Percentiles rank a stretch among this genome's conserved stretches.
Conservation (phyloP, 2,113 vertebrate species). For the Tonatia bakeri region DNA sequence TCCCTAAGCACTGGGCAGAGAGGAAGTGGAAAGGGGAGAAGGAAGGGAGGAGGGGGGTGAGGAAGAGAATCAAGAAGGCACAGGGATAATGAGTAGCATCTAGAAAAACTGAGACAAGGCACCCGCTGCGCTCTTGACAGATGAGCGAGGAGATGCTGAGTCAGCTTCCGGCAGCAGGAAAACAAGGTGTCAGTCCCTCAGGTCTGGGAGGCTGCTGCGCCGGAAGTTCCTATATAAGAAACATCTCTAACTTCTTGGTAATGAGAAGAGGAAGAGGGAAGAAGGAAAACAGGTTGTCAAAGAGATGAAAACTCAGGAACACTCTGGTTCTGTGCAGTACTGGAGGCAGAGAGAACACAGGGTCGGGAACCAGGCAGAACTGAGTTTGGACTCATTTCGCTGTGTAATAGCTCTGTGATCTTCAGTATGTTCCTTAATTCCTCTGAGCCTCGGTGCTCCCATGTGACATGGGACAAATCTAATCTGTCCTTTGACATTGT, state of each 20-base stretch:
- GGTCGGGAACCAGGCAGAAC: not conserved
- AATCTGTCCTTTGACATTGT: not conserved
- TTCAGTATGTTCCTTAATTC: not conserved
- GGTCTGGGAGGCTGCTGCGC: not conserved
- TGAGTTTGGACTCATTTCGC: not conserved
- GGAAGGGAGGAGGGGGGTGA: not conserved
- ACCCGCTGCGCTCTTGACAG: not conserved
- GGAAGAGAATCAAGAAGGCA: not conserved
- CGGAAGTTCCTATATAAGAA: not conserved
- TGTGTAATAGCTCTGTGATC: accelerated
- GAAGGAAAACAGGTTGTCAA: not conserved
- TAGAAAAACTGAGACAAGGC: not conserved
- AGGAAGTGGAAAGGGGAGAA: not conserved
- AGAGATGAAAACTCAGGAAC: not conserved
- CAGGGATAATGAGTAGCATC: not conserved
- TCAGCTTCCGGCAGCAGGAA: not conserved
- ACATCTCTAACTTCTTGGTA: not conserved
- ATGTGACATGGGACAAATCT: accelerated
- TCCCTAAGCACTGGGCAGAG: not conserved
- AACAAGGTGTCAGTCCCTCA: not conserved
- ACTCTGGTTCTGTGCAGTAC: not conserved
- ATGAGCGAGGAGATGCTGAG: not conserved
- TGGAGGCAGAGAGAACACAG: not conserved
- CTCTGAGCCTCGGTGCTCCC: not conserved
- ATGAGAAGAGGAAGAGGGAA: not conserved